Conservation (phyloP, 2,888 invertebrate genomes). For the Ligdia adustata region DNA sequence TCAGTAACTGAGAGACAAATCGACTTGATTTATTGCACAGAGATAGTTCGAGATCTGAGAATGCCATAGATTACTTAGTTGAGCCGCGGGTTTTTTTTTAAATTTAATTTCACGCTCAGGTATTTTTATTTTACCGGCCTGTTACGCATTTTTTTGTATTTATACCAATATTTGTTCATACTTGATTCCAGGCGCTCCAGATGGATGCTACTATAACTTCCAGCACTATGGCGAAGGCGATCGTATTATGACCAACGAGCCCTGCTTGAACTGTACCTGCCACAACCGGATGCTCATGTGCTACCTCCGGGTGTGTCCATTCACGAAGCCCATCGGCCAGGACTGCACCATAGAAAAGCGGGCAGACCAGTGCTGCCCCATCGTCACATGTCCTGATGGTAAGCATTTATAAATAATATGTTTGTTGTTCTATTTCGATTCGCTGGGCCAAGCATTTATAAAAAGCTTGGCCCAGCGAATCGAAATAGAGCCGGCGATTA, state of each 20-base stretch:
- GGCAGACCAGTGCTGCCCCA: constrained; percentile 96
- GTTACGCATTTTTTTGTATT: no score
- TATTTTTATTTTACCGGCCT: no score
- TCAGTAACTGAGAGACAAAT: no score
- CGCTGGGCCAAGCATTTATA: no score
- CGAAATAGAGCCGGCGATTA: no score
- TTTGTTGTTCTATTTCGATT: no score
- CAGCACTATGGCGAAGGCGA: constrained; percentile 97
- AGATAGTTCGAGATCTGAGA: no score
- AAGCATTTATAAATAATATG: constrained; percentile 44
- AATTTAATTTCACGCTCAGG: no score
- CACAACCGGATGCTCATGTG: constrained; percentile 98
- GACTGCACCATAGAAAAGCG: constrained; percentile 95
- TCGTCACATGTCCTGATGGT: constrained; percentile 97
- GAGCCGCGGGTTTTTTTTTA: no score
- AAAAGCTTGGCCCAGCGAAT: no score
- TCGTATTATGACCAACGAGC: constrained; percentile 96
- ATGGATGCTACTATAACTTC: constrained; percentile 96
- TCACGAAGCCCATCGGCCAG: constrained; percentile 96
- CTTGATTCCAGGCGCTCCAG: constrained; percentile 72
- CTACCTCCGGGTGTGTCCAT: constrained; percentile 96
- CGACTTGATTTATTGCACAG: no score
- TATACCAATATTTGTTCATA: neutral
- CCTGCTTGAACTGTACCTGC: constrained; percentile 97
- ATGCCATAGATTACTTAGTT: no score